These are phyloP conservation scores for Hermetia illucens DNA, from an alignment of 1,140 invertebrate genomes.

Conservation along the genomic window DNA sequence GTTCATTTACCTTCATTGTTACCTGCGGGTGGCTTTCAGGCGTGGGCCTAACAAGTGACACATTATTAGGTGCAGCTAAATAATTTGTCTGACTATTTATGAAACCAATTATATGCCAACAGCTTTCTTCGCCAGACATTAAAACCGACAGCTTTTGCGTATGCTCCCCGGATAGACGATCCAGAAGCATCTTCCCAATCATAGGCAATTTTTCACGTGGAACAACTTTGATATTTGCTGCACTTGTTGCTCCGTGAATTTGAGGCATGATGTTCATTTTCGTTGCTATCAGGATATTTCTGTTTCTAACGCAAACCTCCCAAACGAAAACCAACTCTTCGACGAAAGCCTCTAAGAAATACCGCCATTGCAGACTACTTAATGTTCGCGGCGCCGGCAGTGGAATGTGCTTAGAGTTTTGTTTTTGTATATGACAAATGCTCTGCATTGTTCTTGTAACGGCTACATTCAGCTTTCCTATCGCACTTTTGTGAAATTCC, in stretches of 20 bases:
- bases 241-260: conserved; percentile 15
- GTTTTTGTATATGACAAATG: neutral
- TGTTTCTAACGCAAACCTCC: conserved; percentile 19
- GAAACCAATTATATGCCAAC: neutral
- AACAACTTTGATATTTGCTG: conserved; percentile 16
- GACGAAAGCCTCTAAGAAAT: conserved; percentile 21
- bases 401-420: conserved; percentile 10
- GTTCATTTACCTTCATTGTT: neutral
- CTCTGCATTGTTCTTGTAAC: conserved; percentile 1
- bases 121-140: neutral
- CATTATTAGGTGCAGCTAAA: neutral
- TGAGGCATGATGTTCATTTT: conserved; percentile 21
- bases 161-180: conserved; percentile 12
- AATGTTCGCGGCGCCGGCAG: conserved; percentile 23
- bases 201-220: conserved; percentile 10
- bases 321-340: conserved; percentile 21
- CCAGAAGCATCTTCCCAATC: conserved; percentile 18
- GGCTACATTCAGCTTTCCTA: neutral
- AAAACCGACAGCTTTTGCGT: conserved; percentile 17
- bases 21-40: neutral
- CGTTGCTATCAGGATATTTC: conserved; percentile 16
- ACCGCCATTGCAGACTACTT: conserved; percentile 24
- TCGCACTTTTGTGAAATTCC: neutral
- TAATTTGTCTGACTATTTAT: neutral
- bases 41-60: neutral